Evolutionary conservation across 53 echinoderm and acorn worm genomes (phyloP).

Genomic region (Glandiceps talaboti): DNA sequence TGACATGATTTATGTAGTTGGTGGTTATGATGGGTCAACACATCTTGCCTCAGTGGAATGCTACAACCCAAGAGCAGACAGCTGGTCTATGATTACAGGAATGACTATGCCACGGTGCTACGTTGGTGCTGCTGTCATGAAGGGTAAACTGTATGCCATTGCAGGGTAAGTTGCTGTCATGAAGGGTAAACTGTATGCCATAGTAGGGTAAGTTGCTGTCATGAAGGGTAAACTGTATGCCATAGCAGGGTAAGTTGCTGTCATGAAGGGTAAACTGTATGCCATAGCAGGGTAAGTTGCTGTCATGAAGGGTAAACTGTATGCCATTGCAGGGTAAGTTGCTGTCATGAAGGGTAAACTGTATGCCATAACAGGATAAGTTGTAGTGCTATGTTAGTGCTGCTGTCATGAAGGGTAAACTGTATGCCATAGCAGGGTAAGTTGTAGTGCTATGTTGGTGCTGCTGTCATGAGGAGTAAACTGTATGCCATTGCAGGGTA

Average conservation of each 20-base stretch:
- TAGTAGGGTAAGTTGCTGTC: constrained; percentile 36
- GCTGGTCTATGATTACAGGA: constrained; percentile 36
- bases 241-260: constrained; percentile 42
- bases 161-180: constrained; percentile 39
- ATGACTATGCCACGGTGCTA: constrained; percentile 53
- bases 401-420: constrained; percentile 30
- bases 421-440: constrained; percentile 53
- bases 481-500: constrained; percentile 52
- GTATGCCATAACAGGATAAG: too few species aligned
- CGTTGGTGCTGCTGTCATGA: constrained; percentile 36
- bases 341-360: too few species aligned
- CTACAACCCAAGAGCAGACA: constrained; percentile 53
- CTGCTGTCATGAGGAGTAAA: constrained; percentile 32
- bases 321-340: too few species aligned
- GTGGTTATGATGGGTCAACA: constrained; percentile 47
- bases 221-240: constrained; percentile 49
- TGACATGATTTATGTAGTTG: constrained; percentile 54
- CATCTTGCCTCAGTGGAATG: constrained; percentile 58
- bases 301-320: too few species aligned
- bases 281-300: too few species aligned
- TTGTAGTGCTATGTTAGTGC: constrained; percentile 48
- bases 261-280: too few species aligned
- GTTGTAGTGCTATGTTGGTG: too few species aligned
- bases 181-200: constrained; percentile 44
- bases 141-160: constrained; percentile 46